Percentiles rank a stretch among this genome's conserved stretches.
phyloP scores from a whole-genome alignment of 1,140 invertebrate genomes.

The Drosophila miranda region DNA sequence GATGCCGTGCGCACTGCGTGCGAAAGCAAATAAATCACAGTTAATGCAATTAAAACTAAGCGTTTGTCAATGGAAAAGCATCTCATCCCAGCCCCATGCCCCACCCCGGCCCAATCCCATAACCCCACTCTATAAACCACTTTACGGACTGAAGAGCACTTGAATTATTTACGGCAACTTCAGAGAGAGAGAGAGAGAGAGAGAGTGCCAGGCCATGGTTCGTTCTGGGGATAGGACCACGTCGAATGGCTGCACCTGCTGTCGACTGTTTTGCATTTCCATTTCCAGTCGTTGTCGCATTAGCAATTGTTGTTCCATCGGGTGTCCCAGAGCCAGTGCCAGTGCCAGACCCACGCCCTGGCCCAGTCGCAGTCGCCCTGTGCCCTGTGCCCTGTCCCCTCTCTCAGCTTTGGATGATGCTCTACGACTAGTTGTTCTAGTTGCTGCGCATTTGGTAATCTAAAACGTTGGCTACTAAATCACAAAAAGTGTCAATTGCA shows the following conservation, averaged over 20 bases:
- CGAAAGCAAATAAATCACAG: slow-evolving; percentile 51
- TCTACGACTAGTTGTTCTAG: background rate
- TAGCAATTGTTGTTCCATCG: slow-evolving; percentile 45
- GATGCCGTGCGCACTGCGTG: slow-evolving; percentile 16
- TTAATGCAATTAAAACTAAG: slow-evolving; percentile 60
- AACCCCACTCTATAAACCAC: background rate
- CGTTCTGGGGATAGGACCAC: slow-evolving; percentile 3
- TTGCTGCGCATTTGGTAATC: slow-evolving; percentile 53
- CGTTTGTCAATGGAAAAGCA: slow-evolving; percentile 37
- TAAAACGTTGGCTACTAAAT: slow-evolving; percentile 59
- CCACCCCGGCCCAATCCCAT: too few relatives aligned
- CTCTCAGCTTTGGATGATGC: slow-evolving; percentile 7
- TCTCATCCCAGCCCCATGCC: background rate
- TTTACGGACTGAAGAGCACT: slow-evolving; percentile 30
- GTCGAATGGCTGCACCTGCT: slow-evolving; percentile 39
- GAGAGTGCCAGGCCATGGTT: slow-evolving; percentile 19
- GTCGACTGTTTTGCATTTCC: slow-evolving; percentile 29
- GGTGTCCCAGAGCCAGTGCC: background rate
- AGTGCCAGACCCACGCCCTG: background rate
- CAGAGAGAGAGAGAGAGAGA: slow-evolving; percentile 12
- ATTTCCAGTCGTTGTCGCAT: slow-evolving; percentile 36
- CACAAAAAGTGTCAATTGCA: slow-evolving; percentile 67
- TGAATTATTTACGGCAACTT: slow-evolving; percentile 60
- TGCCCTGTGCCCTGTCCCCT: background rate
- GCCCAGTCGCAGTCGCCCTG: too few relatives aligned